Conservation (phyloP, 2,797 vertebrate genomes). For the Microcaecilia unicolor region DNA sequence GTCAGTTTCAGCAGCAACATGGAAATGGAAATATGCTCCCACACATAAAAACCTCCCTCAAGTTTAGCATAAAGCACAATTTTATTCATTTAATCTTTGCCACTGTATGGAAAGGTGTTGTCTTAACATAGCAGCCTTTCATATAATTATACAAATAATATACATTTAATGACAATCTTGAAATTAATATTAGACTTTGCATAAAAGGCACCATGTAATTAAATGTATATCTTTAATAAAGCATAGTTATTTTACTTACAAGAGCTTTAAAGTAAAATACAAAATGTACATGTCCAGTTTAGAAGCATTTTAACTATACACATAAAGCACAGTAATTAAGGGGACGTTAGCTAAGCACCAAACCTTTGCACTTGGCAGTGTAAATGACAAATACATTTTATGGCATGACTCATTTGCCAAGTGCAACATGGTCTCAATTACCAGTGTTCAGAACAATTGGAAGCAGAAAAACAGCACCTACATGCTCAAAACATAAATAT, state of each 20-base stretch:
- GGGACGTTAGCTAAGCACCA: slow-evolving; percentile 47
- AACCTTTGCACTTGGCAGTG: slow-evolving; percentile 43
- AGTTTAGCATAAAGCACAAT: no score
- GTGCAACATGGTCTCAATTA: slow-evolving; percentile 47
- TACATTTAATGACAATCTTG: no score
- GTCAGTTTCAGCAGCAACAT: no score
- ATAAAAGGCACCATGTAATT: slow-evolving; percentile 54
- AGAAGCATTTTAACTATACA: slow-evolving; percentile 57
- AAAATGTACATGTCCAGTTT: slow-evolving; percentile 73
- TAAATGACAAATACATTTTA: slow-evolving; percentile 30
- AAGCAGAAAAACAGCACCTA: slow-evolving; percentile 58
- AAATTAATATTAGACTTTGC: no score
- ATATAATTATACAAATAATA: no score
- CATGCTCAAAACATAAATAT: slow-evolving; percentile 28
- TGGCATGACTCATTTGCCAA: slow-evolving; percentile 48
- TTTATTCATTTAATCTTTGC: no score
- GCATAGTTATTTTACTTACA: slow-evolving; percentile 65
- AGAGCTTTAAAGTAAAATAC: slow-evolving; percentile 69
- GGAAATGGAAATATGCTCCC: no score
- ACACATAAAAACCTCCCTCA: no score
- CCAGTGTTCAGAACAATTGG: slow-evolving; percentile 52
- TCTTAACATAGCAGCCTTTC: no score
- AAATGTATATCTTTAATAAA: slow-evolving; percentile 76
- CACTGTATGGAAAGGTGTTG: no score
- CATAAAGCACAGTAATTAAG: slow-evolving; percentile 46